Percentiles rank a stretch among this genome's conserved stretches.
These are phyloP conservation scores for Sebastes nivosus DNA, from an alignment of 2,797 vertebrate genomes.

Conservation along the genomic window DNA sequence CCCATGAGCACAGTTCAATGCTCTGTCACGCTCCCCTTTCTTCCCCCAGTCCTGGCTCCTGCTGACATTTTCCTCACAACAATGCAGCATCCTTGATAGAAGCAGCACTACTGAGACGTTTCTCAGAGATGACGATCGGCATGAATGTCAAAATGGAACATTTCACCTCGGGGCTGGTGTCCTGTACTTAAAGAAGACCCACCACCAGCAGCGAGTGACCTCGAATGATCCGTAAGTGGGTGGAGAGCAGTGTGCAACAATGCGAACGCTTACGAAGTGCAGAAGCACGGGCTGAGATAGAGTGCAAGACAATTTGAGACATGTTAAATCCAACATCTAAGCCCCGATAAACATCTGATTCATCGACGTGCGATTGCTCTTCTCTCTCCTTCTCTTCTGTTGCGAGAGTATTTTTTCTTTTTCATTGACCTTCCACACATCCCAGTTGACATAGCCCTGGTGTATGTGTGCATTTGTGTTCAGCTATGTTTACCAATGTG, in stretches of 20 bases:
- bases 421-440: background rate
- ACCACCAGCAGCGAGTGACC: constrained; percentile 43
- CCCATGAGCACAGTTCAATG: constrained; percentile 7
- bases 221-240: constrained; percentile 34
- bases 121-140: constrained; percentile 38
- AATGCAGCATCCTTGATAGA: constrained; percentile 29
- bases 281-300: background rate
- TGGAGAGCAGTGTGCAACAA: constrained; percentile 4
- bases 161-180: constrained; percentile 62
- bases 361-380: background rate
- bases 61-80: constrained; percentile 40
- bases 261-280: background rate
- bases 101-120: constrained; percentile 9
- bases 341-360: constrained; percentile 9
- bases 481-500: constrained; percentile 19
- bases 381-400: background rate
- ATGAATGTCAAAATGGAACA: constrained; percentile 66
- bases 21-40: constrained; percentile 5
- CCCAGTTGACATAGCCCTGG: background rate
- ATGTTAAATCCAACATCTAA: background rate
- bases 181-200: constrained; percentile 46
- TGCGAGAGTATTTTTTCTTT: background rate
- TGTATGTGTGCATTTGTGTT: background rate
- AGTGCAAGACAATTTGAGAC: background rate
- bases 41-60: background rate